These are phyloP conservation scores for Habrosyne pyritoides DNA, from an alignment of 2,888 invertebrate species.

Conservation along the genomic window DNA sequence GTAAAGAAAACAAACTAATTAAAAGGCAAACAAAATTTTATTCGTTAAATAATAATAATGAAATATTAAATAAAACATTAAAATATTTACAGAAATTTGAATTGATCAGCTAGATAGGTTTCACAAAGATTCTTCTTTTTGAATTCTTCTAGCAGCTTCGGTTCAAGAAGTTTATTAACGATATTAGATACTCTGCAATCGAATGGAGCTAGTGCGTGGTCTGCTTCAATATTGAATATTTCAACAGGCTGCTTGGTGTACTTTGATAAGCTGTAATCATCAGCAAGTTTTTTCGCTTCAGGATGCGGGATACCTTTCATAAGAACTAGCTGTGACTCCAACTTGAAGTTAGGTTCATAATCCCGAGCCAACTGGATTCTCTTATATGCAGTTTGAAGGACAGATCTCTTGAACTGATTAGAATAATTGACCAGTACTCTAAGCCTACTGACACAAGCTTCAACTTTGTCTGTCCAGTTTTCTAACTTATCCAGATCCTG, in stretches of 20 bases:
- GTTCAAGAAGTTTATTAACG: constrained; percentile 45
- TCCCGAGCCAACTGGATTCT: constrained; percentile 41
- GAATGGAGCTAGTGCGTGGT: constrained; percentile 40
- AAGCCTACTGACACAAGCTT: constrained; percentile 34
- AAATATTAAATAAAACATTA: background rate
- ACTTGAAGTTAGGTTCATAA: constrained; percentile 43
- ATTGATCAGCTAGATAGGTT: constrained; percentile 84
- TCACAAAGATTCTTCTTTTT: constrained; percentile 45
- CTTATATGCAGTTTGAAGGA: constrained; percentile 41
- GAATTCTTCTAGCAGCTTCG: constrained; percentile 37
- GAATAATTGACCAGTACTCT: constrained; percentile 35
- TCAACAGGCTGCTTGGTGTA: constrained; percentile 45
- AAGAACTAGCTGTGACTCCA: constrained; percentile 53
- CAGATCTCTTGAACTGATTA: constrained; percentile 39
- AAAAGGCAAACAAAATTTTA: background rate
- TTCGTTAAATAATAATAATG: too few species aligned
- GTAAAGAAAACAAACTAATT: too few species aligned
- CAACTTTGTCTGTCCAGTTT: constrained; percentile 40
- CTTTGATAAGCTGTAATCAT: constrained; percentile 53
- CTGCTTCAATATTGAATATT: constrained; percentile 40
- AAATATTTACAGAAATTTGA: constrained; percentile 80
- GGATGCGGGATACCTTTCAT: constrained; percentile 45
- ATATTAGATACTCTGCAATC: constrained; percentile 51
- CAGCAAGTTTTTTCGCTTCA: constrained; percentile 22
- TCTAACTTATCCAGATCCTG: constrained; percentile 30